Evolutionary conservation across 2,797 vertebrate species (phyloP).

Genomic region (Erpetoichthys calabaricus): DNA sequence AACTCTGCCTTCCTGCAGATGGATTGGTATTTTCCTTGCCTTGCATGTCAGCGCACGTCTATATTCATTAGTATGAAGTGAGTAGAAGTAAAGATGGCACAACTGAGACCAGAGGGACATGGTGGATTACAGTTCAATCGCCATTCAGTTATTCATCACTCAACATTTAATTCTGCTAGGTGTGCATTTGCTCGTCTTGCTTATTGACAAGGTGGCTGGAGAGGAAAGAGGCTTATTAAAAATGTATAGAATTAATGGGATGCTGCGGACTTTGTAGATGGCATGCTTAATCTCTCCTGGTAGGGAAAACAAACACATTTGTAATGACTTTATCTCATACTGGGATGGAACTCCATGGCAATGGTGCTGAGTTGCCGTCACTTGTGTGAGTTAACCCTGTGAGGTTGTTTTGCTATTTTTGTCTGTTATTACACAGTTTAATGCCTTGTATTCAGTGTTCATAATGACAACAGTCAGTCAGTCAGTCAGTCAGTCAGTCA

Average conservation of each 20-base stretch:
- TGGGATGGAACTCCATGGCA: too few relatives aligned
- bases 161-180: background rate
- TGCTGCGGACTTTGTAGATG: conserved; percentile 1
- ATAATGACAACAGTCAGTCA: too few relatives aligned
- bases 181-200: background rate
- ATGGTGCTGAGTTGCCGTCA: too few relatives aligned
- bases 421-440: too few relatives aligned
- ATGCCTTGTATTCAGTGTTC: too few relatives aligned
- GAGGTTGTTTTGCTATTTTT: too few relatives aligned
- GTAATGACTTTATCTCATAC: too few relatives aligned
- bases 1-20: too few relatives aligned
- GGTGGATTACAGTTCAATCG: background rate
- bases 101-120: background rate
- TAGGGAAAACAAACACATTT: conserved; percentile 17
- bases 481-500: too few relatives aligned
- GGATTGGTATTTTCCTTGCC: background rate
- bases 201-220: background rate
- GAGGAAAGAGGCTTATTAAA: conserved; percentile 3
- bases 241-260: conserved; percentile 6
- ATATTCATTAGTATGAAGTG: background rate
- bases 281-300: conserved; percentile 1
- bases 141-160: background rate
- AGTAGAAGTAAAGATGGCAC: background rate
- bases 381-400: too few relatives aligned
- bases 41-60: background rate